Evolutionary conservation across 2,888 invertebrate genomes (phyloP).

Genomic region (Heliconius cydno): DNA sequence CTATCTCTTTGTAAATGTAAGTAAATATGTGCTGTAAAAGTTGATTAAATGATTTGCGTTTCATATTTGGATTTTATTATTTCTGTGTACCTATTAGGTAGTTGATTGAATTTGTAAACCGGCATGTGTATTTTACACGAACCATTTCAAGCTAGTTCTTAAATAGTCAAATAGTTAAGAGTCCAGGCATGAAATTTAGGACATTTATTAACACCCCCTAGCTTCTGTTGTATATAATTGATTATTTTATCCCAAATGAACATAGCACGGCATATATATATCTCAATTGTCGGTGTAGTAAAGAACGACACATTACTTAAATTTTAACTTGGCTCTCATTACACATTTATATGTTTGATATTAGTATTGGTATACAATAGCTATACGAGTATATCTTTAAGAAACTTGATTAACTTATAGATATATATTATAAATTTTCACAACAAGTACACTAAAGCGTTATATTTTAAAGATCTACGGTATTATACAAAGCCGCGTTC

Average conservation of each 20-base stretch:
- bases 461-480: constrained; percentile 50
- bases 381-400: neutral
- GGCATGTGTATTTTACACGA: too few species aligned
- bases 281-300: too few species aligned
- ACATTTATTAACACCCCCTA: too few species aligned
- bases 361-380: neutral
- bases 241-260: too few species aligned
- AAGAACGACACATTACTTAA: too few species aligned
- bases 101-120: too few species aligned
- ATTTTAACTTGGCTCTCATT: too few species aligned
- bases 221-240: too few species aligned
- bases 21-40: constrained; percentile 36
- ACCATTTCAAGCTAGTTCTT: too few species aligned
- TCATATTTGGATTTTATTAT: constrained; percentile 38
- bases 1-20: constrained; percentile 17
- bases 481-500: constrained; percentile 36
- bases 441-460: constrained; percentile 46
- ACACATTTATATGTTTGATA: neutral
- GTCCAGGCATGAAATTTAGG: too few species aligned
- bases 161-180: neutral
- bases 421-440: neutral
- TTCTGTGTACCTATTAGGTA: neutral
- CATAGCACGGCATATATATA: too few species aligned
- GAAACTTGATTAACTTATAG: neutral
- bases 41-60: constrained; percentile 53